phyloP scores from a whole-genome alignment of 2,113 vertebrate genomes.

The Ameiurus melas region DNA sequence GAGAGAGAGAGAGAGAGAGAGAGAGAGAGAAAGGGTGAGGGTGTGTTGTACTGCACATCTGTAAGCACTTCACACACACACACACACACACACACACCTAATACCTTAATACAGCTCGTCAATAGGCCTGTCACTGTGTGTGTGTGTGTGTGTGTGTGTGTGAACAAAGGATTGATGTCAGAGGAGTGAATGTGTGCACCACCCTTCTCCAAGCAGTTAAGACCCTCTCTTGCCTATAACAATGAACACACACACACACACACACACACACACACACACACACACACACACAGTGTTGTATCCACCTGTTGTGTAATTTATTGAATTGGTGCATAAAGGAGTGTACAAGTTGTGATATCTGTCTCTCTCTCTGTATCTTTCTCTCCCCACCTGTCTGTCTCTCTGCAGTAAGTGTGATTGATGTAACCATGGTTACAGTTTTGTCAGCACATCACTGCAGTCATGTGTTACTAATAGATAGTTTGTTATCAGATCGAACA shows the following conservation, averaged over 20 bases:
- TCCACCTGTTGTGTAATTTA: not conserved
- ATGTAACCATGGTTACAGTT: not conserved
- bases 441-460: not conserved
- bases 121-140: constrained; percentile 32
- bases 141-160: not conserved
- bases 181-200: not conserved
- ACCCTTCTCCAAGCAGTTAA: not conserved
- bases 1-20: constrained; percentile 34
- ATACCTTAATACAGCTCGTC: constrained; percentile 66
- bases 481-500: too few species aligned
- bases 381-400: too few species aligned
- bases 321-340: not conserved
- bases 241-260: not conserved
- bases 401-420: not conserved
- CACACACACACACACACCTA: constrained; percentile 58
- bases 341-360: not conserved
- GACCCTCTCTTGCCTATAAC: not conserved
- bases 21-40: not conserved
- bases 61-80: constrained; percentile 60
- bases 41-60: constrained; percentile 61
- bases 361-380: not conserved
- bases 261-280: not conserved
- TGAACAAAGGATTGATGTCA: constrained; percentile 13
- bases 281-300: not conserved
- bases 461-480: not conserved